These are phyloP conservation scores for Nowickia ferox DNA, from an alignment of 2,888 invertebrate genomes.

Conservation along the genomic window DNA sequence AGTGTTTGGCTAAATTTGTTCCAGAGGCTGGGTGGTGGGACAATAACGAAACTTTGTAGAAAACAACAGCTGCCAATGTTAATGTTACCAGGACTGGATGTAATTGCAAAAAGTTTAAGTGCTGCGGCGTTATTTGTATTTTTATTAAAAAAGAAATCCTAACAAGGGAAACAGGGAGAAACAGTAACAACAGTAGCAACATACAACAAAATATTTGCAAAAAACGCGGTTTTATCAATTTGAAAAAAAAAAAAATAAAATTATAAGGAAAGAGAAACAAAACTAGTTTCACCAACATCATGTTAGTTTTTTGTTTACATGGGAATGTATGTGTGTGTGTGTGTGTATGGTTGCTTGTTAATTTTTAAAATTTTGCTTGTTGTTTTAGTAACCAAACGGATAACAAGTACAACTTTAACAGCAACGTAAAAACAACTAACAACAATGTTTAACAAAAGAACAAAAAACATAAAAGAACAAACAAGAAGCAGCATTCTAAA, in stretches of 20 bases:
- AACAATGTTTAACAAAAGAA: conserved; percentile 54
- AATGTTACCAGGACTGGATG: conserved; percentile 16
- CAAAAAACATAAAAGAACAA: conserved; percentile 32
- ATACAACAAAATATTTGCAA: conserved; percentile 55
- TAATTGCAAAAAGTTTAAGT: conserved; percentile 60
- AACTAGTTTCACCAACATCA: conserved; percentile 56
- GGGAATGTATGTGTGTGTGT: not conserved
- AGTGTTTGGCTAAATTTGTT: conserved; percentile 7
- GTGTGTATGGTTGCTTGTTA: conserved; percentile 16
- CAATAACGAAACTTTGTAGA: conserved; percentile 17
- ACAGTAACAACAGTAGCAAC: conserved; percentile 32
- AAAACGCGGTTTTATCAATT: conserved; percentile 38
- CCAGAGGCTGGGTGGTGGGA: not conserved
- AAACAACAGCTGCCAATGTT: conserved; percentile 63
- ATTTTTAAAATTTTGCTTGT: conserved; percentile 62
- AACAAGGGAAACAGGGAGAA: conserved; percentile 22
- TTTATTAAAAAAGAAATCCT: conserved; percentile 49
- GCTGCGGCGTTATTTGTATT: conserved; percentile 69
- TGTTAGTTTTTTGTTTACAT: conserved; percentile 42
- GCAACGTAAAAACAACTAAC: conserved; percentile 62
- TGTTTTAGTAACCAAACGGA: conserved; percentile 76
- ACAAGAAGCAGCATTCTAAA: conserved; percentile 46
- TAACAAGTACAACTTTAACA: conserved; percentile 77
- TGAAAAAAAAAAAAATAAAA: conserved; percentile 17
- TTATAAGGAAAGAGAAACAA: conserved; percentile 17